Base-by-base conservation (phyloP, 2,797 vertebrate species). In the Coreius guichenoti region DNA sequence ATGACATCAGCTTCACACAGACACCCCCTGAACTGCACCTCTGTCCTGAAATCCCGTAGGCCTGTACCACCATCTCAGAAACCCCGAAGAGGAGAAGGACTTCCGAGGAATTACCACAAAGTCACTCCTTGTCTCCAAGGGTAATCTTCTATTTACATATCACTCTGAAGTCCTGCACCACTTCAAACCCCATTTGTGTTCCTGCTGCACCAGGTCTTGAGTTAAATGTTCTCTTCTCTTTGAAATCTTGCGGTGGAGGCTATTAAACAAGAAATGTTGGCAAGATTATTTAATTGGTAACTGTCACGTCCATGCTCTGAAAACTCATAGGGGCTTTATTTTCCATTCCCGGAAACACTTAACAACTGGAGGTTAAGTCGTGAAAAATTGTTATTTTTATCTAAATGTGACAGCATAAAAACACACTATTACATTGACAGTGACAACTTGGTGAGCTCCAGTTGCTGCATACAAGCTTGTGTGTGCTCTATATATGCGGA, bases 131-230 rank as follows among this genome's bases (percentile, higher is more conserved):
- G 90, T 93, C 91, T 91, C 88, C 54, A 29, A 47, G 90, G 87
- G 83, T 91, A 91, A 92, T 88, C 90, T 88, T 92, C 84, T 92
- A 93, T 95, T 93, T 94, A 94, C 92, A 93, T 93, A 91, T 89
- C 88, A 89, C 89, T 90, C 88, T 88, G 84, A 89, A 91, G 90
- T 80, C 87, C 88, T 85, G 84, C 86, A 86, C 87, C 81, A 83
- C 81, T 76, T 80, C 47, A 51, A 85, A 76, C 76, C 72, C 67
- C 86, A 81, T 89, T 88, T 91, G 89, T 88, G 88, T 72, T 86
- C 73, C 70, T 19, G 65, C 36, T 31, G 43, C 70, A 49, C 31
- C 36, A 45, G 69, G 65, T 77, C 63, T 85, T 9, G 56, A 90
- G 84, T 86, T 67, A 87, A 88, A 89, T 88, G 90, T 74, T 85